phyloP scores from a whole-genome alignment of 2,113 vertebrate species.

The Neomonachus schauinslandi region DNA sequence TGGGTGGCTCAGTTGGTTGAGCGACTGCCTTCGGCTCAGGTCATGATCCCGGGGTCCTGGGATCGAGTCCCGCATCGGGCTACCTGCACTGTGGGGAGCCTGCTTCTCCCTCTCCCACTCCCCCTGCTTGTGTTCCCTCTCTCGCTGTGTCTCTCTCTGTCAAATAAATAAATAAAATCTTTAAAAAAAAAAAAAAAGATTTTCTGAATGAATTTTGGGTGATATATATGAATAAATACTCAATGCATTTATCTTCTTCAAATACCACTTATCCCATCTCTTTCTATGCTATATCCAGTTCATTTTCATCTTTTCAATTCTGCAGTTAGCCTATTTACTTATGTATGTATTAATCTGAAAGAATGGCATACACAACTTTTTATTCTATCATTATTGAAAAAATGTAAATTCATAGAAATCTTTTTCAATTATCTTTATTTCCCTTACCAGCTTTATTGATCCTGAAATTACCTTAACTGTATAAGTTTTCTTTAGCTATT shows the following conservation, averaged over 20 bases:
- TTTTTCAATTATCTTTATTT: background rate
- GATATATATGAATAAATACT: background rate
- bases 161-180: no score
- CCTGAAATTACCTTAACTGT: background rate
- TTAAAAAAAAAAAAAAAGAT: no score
- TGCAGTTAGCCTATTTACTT: background rate
- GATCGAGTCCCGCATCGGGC: no score
- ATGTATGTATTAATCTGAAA: background rate
- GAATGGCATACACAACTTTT: background rate
- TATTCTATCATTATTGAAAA: background rate
- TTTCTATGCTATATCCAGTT: background rate
- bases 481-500: background rate
- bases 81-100: no score
- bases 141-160: no score
- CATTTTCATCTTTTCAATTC: slow-evolving; percentile 3
- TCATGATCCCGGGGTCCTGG: no score
- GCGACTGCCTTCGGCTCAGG: no score
- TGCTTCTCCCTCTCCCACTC: no score
- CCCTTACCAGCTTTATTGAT: background rate
- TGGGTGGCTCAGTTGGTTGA: no score
- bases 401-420: background rate
- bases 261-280: background rate
- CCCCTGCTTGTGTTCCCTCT: no score
- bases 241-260: background rate
- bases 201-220: background rate